These are phyloP conservation scores for Sericinus montela DNA, from an alignment of 2,888 invertebrate genomes.

Conservation along the genomic window DNA sequence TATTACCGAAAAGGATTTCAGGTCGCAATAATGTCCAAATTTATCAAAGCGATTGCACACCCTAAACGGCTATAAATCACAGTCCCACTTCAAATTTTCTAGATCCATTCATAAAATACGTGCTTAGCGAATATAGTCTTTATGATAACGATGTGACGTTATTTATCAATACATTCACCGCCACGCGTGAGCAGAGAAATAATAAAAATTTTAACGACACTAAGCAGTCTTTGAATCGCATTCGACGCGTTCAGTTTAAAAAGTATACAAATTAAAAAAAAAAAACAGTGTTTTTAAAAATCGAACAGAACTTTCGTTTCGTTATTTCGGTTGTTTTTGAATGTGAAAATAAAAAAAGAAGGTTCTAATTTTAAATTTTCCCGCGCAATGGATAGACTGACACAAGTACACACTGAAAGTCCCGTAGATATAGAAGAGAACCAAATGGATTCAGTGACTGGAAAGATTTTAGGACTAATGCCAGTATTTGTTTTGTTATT, in stretches of 20 bases:
- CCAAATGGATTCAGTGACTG: constrained; percentile 10
- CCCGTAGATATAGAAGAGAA: background rate
- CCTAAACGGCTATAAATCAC: background rate
- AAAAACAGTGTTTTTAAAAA: background rate
- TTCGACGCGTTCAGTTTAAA: constrained; percentile 7
- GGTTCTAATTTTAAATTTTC: constrained; percentile 3
- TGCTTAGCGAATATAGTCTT: background rate
- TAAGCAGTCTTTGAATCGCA: constrained; percentile 9
- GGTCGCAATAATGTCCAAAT: background rate
- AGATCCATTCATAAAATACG: constrained; percentile 8
- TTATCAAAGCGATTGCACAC: background rate
- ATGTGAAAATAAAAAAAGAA: background rate
- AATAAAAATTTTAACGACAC: constrained; percentile 3
- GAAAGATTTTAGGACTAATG: constrained; percentile 35
- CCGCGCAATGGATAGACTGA: constrained; percentile 6
- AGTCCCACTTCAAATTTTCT: background rate
- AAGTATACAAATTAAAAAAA: background rate
- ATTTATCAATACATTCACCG: constrained; percentile 9
- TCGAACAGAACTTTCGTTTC: background rate
- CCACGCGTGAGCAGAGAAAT: constrained; percentile 3
- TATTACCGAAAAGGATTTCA: too few species aligned
- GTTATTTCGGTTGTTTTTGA: background rate
- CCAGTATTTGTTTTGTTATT: constrained; percentile 52
- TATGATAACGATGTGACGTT: background rate
- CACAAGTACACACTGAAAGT: constrained; percentile 2